These are phyloP conservation scores for Aleadryas rufinucha DNA, from an alignment of 2,113 vertebrate species.

Conservation along the genomic window DNA sequence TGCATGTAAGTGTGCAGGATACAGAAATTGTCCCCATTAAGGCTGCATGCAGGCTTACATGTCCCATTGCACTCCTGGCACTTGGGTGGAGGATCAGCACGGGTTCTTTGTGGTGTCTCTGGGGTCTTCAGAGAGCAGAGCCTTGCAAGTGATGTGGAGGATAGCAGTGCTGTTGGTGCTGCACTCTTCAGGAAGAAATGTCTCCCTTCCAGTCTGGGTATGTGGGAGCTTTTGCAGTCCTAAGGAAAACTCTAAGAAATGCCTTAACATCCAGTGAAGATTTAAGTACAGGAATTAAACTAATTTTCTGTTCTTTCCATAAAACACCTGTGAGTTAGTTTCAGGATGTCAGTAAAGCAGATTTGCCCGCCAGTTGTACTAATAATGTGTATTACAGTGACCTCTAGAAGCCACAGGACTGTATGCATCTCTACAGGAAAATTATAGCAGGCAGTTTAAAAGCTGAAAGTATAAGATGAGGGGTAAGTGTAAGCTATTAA, in stretches of 20 bases:
- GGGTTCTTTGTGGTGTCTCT: not conserved
- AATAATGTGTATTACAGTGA: not conserved
- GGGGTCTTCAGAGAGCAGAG: not conserved
- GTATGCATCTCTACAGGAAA: not conserved
- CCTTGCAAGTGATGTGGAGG: not conserved
- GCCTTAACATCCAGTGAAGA: not conserved
- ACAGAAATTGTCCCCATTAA: not conserved
- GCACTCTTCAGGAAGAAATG: not conserved
- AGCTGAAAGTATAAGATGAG: not conserved
- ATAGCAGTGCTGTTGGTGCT: not conserved
- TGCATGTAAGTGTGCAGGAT: rapidly evolving
- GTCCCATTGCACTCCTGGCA: not conserved
- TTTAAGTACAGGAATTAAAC: not conserved
- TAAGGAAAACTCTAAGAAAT: not conserved
- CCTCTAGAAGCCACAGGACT: not conserved
- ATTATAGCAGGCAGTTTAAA: not conserved
- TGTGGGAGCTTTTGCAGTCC: not conserved
- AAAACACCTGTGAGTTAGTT: not conserved
- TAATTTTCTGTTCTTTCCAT: not conserved
- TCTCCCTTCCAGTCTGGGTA: not conserved
- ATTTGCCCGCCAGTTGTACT: not conserved
- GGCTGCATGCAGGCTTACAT: rapidly evolving
- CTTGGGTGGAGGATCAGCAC: rapidly evolving
- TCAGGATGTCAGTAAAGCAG: not conserved
- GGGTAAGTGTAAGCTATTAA: not conserved